Percentiles rank a stretch among this genome's conserved stretches.
Evolutionary conservation across 1,140 invertebrate genomes (phyloP).

Genomic region (Drosophila virilis): DNA sequence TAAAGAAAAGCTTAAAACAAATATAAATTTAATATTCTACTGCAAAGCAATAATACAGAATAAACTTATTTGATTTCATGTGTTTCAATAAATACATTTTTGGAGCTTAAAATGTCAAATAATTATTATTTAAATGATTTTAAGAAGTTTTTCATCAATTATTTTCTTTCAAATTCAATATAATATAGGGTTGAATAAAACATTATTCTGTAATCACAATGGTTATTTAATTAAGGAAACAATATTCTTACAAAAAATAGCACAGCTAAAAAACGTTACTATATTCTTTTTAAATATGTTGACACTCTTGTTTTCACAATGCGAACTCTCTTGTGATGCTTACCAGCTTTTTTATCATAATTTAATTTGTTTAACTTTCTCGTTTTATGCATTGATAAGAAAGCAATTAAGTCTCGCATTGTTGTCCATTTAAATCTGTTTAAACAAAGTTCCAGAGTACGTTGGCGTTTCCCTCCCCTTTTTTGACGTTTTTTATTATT

Average conservation of each 20-base stretch:
- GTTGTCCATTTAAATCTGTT: slow-evolving; percentile 38
- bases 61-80: too few relatives aligned
- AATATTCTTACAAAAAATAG: not conserved
- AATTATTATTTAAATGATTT: too few relatives aligned
- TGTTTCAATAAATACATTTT: too few relatives aligned
- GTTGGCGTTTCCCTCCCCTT: slow-evolving; percentile 31
- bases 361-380: slow-evolving; percentile 10
- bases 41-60: too few relatives aligned
- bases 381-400: slow-evolving; percentile 19
- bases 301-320: slow-evolving; percentile 11
- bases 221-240: not conserved
- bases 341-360: not conserved
- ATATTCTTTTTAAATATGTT: not conserved
- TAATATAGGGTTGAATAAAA: too few relatives aligned
- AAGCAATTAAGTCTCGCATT: slow-evolving; percentile 24
- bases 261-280: not conserved
- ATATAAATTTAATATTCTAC: too few relatives aligned
- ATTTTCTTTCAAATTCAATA: too few relatives aligned
- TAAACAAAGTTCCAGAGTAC: slow-evolving; percentile 33
- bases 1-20: not conserved
- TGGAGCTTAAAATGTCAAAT: too few relatives aligned
- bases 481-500: slow-evolving; percentile 32
- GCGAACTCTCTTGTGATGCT: not conserved
- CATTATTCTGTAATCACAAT: too few relatives aligned
- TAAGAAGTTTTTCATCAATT: too few relatives aligned